Evolutionary conservation across 1,140 invertebrate species (phyloP).

Genomic region (Holcopasites calliopsidis): DNA sequence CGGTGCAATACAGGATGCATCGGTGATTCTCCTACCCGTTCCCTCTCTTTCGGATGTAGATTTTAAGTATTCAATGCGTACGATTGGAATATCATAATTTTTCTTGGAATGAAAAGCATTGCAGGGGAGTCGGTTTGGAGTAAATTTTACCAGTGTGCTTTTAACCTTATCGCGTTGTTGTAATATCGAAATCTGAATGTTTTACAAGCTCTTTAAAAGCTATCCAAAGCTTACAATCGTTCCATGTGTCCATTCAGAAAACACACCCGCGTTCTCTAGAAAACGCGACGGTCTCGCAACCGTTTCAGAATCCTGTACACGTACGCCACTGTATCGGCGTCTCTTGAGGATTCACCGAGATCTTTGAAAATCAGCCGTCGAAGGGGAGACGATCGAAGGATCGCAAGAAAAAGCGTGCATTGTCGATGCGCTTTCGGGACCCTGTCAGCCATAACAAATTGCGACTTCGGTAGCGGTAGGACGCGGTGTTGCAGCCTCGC

Average conservation of each 20-base stretch:
- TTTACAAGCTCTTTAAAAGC: too few relatives aligned
- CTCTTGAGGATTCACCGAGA: conserved; percentile 41
- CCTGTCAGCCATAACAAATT: conserved; percentile 78
- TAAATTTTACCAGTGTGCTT: too few relatives aligned
- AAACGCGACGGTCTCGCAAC: background rate
- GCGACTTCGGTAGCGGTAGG: conserved; percentile 73
- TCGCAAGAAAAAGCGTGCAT: conserved; percentile 57
- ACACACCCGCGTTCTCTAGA: background rate
- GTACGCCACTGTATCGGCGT: conserved; percentile 11
- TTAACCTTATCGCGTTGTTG: too few relatives aligned
- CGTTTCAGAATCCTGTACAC: background rate
- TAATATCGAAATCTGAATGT: too few relatives aligned
- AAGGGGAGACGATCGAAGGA: conserved; percentile 36
- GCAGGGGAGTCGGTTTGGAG: too few relatives aligned
- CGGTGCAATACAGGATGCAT: background rate
- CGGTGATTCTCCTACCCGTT: background rate
- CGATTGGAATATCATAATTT: too few relatives aligned
- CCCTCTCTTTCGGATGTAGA: too few relatives aligned
- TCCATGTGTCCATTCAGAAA: too few relatives aligned
- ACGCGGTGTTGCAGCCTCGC: conserved; percentile 65
- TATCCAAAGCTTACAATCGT: background rate
- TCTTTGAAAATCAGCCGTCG: conserved; percentile 37
- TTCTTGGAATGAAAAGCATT: too few relatives aligned
- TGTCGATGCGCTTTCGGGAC: conserved; percentile 54
- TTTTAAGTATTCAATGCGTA: too few relatives aligned